phyloP scores from a whole-genome alignment of 2,888 invertebrate genomes.

The Amorpha juglandis region DNA sequence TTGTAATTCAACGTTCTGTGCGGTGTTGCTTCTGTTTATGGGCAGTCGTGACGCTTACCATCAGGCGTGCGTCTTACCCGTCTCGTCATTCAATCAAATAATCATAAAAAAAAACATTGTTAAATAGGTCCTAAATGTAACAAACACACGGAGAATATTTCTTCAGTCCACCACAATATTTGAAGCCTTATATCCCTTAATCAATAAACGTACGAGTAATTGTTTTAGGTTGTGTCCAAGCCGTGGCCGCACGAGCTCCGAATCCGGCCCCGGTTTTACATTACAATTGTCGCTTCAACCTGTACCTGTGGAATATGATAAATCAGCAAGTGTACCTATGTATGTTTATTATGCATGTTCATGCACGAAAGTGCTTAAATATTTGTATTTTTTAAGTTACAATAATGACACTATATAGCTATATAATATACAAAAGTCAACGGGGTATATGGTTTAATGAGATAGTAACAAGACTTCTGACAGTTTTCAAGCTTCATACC shows the following conservation, averaged over 20 bases:
- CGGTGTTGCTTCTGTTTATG: too few relatives aligned
- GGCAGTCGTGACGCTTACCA: too few relatives aligned
- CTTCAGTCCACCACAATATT: not conserved
- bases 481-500: too few relatives aligned
- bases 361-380: constrained; percentile 36
- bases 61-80: too few relatives aligned
- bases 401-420: not conserved
- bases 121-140: too few relatives aligned
- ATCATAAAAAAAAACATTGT: too few relatives aligned
- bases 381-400: not conserved
- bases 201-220: constrained; percentile 19
- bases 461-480: too few relatives aligned
- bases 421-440: too few relatives aligned
- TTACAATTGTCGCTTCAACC: constrained; percentile 70
- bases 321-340: constrained; percentile 65
- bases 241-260: constrained; percentile 32
- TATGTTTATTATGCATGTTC: constrained; percentile 56
- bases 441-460: too few relatives aligned
- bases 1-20: too few relatives aligned
- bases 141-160: too few relatives aligned
- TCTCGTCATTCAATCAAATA: too few relatives aligned
- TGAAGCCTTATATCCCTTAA: constrained; percentile 12
- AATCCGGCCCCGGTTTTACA: constrained; percentile 58
- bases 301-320: constrained; percentile 66
- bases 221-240: constrained; percentile 34